These are phyloP conservation scores for Drosophila obscura DNA, from an alignment of 1,140 invertebrate species.

Conservation along the genomic window DNA sequence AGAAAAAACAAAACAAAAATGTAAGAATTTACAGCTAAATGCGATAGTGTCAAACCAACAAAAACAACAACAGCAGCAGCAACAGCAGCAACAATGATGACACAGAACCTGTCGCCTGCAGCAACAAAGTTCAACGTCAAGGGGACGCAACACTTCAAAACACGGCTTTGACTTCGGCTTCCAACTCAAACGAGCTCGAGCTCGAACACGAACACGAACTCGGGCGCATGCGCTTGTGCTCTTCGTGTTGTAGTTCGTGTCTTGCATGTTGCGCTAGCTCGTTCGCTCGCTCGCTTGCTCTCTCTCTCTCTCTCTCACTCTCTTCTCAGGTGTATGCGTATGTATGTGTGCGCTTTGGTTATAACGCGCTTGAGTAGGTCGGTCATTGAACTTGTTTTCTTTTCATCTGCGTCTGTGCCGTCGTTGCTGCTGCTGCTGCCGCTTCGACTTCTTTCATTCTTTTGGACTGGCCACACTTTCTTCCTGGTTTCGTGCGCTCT, in stretches of 20 bases:
- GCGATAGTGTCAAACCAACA: conserved; percentile 61
- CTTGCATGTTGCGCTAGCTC: conserved; percentile 36
- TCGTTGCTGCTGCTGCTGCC: conserved; percentile 41
- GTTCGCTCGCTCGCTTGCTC: conserved; percentile 26
- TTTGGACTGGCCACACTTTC: conserved; percentile 74
- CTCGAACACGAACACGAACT: conserved; percentile 11
- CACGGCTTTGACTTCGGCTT: conserved; percentile 18
- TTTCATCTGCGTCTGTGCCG: conserved; percentile 52
- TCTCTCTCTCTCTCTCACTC: conserved; percentile 28
- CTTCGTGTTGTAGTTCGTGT: conserved; percentile 33
- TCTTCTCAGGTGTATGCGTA: conserved; percentile 3
- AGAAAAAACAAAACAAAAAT: conserved; percentile 51
- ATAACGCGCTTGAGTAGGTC: conserved; percentile 84
- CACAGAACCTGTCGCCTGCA: conserved; percentile 69
- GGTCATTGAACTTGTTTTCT: conserved; percentile 84
- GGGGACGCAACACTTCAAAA: conserved; percentile 24
- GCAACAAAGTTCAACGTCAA: conserved; percentile 70
- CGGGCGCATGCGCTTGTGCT: conserved; percentile 68
- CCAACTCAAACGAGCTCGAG: conserved; percentile 4
- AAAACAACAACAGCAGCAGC: conserved; percentile 35
- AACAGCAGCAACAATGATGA: conserved; percentile 53
- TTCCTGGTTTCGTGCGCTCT: conserved; percentile 62
- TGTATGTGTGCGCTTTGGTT: conserved; percentile 62
- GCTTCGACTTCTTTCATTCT: conserved; percentile 52
- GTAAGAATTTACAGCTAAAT: conserved; percentile 66